Conservation (phyloP, 2,888 invertebrate genomes). For the Biston stratarius region DNA sequence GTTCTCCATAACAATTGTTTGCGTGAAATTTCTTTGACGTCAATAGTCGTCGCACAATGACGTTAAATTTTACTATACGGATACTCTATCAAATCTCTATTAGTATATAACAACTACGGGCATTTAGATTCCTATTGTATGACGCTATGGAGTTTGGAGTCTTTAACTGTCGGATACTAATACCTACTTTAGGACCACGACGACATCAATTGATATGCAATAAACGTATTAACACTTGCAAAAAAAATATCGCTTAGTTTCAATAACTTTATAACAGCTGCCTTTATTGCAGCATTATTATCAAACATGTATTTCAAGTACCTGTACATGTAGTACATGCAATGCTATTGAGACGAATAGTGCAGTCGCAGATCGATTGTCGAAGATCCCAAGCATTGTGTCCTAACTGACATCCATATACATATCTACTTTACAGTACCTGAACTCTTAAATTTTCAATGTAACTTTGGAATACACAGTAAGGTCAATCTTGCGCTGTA, state of each 20-base stretch:
- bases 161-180: too few relatives aligned
- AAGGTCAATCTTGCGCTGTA: background rate
- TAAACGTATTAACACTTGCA: too few relatives aligned
- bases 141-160: too few relatives aligned
- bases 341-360: constrained; percentile 48
- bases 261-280: background rate
- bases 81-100: background rate
- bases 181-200: too few relatives aligned
- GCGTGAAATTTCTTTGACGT: constrained; percentile 55
- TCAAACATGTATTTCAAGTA: constrained; percentile 40
- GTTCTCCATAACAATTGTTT: constrained; percentile 50
- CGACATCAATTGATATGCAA: too few relatives aligned
- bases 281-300: constrained; percentile 40
- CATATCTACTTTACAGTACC: constrained; percentile 18
- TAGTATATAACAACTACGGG: too few relatives aligned
- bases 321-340: constrained; percentile 10
- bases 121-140: too few relatives aligned
- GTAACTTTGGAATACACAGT: too few relatives aligned
- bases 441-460: background rate
- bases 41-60: constrained; percentile 43
- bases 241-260: too few relatives aligned
- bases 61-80: constrained; percentile 3
- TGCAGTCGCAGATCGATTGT: constrained; percentile 65
- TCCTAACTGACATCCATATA: constrained; percentile 21
- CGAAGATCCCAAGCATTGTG: constrained; percentile 72